These are phyloP conservation scores for Macrosoma leucophasiata DNA, from an alignment of 2,888 invertebrate species.

Conservation along the genomic window DNA sequence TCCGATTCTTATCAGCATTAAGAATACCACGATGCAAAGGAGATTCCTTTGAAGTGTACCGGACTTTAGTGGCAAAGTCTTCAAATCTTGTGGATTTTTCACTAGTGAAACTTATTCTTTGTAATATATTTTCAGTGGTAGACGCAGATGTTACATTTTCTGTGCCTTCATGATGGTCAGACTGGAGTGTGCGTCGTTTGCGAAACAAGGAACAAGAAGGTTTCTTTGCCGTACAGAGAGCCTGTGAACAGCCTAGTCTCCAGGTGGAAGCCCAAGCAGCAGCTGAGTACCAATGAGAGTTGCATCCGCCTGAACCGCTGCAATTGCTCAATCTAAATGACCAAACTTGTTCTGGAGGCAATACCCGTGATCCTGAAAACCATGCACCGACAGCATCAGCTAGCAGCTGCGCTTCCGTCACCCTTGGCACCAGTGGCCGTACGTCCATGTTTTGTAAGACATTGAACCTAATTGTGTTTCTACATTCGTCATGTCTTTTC, in stretches of 20 bases:
- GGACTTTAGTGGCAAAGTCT: slow-evolving; percentile 36
- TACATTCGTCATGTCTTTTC: slow-evolving; percentile 66
- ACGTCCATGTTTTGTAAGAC: slow-evolving; percentile 68
- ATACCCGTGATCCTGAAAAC: slow-evolving; percentile 60
- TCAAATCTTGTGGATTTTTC: slow-evolving; percentile 33
- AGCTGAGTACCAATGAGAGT: slow-evolving; percentile 61
- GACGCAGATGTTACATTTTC: slow-evolving; percentile 26
- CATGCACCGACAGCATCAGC: slow-evolving; percentile 63
- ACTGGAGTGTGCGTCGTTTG: slow-evolving; percentile 35
- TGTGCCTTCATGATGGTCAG: slow-evolving; percentile 4
- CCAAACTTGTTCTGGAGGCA: slow-evolving; percentile 54
- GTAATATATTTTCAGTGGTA: slow-evolving; percentile 41
- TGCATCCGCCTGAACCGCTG: slow-evolving; percentile 59
- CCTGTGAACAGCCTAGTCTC: slow-evolving; percentile 63
- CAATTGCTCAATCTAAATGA: slow-evolving; percentile 56
- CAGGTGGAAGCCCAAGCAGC: slow-evolving; percentile 68
- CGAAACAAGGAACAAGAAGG: slow-evolving; percentile 50
- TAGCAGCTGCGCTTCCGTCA: slow-evolving; percentile 62
- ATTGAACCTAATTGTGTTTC: slow-evolving; percentile 60
- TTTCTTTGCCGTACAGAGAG: slow-evolving; percentile 53
- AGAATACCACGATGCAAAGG: slow-evolving; percentile 48
- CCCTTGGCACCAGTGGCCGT: slow-evolving; percentile 48
- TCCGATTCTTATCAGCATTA: slow-evolving; percentile 28
- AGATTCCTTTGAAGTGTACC: slow-evolving; percentile 34
- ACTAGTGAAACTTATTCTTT: slow-evolving; percentile 51